Percentiles rank a stretch among this genome's conserved stretches.
Evolutionary conservation across 2,113 vertebrate species (phyloP).

Genomic region (Ceuthmochares aereus): DNA sequence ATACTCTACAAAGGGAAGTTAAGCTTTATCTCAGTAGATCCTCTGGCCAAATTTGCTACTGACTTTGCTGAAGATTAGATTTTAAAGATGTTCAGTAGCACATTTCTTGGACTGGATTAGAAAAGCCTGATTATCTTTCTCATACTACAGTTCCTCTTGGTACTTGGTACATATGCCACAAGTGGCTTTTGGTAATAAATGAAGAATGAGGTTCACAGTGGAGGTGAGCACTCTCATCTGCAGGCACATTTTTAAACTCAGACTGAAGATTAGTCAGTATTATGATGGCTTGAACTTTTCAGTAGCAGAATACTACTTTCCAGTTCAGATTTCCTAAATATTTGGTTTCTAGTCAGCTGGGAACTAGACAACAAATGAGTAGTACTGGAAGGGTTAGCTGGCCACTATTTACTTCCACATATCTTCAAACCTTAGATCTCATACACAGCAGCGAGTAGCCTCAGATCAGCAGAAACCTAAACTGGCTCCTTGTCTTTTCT

Average conservation of each 20-base stretch:
- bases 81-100: neutral
- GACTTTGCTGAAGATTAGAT: neutral
- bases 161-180: neutral
- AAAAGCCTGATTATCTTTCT: neutral
- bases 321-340: neutral
- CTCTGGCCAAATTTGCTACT: neutral
- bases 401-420: neutral
- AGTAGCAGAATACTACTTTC: neutral
- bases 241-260: neutral
- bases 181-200: neutral
- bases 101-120: neutral
- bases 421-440: neutral
- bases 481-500: neutral
- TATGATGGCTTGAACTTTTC: neutral
- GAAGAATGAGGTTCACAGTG: neutral
- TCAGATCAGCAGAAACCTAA: neutral
- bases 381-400: neutral
- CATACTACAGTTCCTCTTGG: neutral
- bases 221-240: neutral
- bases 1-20: neutral
- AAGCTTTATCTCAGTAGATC: neutral
- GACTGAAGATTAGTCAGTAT: neutral
- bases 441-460: neutral
- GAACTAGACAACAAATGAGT: neutral
- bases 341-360: neutral